Evolutionary conservation across 2,797 vertebrate species (phyloP).

Genomic region (Ambastaia sidthimunki): DNA sequence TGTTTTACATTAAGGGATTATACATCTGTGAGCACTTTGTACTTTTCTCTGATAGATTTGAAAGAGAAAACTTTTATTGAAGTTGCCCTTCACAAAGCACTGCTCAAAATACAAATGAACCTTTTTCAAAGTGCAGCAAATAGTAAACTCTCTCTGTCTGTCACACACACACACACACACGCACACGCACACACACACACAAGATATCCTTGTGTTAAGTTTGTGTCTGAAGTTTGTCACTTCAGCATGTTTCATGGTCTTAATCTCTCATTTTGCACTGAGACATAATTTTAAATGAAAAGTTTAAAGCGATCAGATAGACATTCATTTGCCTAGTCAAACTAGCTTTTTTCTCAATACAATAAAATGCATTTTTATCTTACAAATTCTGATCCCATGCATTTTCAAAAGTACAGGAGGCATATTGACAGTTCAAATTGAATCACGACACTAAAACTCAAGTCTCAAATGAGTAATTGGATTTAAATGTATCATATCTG

Average conservation of each 20-base stretch:
- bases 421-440: not conserved
- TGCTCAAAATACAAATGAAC: constrained; percentile 67
- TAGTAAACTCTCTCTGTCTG: constrained; percentile 54
- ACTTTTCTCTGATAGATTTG: constrained; percentile 60
- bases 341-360: not conserved
- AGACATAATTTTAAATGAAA: constrained; percentile 17
- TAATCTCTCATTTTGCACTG: constrained; percentile 31
- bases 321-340: not conserved
- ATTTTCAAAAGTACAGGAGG: not conserved
- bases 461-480: constrained; percentile 19
- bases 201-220: not conserved
- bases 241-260: constrained; percentile 5
- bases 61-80: constrained; percentile 63
- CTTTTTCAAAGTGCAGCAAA: constrained; percentile 56
- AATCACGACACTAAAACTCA: not conserved
- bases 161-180: constrained; percentile 26
- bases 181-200: constrained; percentile 25
- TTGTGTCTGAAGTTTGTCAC: constrained; percentile 19
- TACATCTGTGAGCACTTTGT: constrained; percentile 60
- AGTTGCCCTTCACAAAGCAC: constrained; percentile 67
- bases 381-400: not conserved
- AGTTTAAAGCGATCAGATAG: constrained; percentile 6
- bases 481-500: constrained; percentile 26
- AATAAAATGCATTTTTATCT: not conserved
- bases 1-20: constrained; percentile 63